Base-by-base conservation (phyloP, 2,797 vertebrate species). In the Microctenopoma stevenorrisi region DNA sequence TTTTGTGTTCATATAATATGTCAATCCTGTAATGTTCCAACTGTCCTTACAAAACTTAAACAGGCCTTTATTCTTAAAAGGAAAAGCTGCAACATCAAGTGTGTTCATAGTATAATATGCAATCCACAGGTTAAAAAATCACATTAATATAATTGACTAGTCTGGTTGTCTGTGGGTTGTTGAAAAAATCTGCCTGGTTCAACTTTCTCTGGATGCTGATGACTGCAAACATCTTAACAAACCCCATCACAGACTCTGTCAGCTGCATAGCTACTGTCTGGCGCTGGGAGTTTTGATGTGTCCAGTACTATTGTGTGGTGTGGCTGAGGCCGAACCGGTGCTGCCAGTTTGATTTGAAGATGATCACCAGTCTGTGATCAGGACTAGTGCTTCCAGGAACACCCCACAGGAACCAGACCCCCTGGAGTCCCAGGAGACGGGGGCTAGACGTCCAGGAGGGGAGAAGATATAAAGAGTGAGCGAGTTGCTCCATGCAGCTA, bases 181-280 rank as follows among this genome's bases (percentile, higher is more conserved):
- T 81, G 44, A 82, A 82, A 35, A 88, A 69, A 26, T 13, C 14
- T 37, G 44, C 16, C 44, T 63, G 51, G 4, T 72, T 71, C 13
- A 86, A 26, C 33, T 37, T 54, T 53, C 18, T 72, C 7, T 53
- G 12, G 3, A 85, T 28, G 1, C 1, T 0, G 13, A 35, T 72
- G 58, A 85, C 79, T 11, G 70, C 26, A 62, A 72, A 64, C 0
- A 4, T 11, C 4, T 76, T 10, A 10, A 43, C 1, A 6, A 64
- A 57, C 25, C 42, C 68, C 2, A 64, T 0, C 16, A 79, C 4
- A 1, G 14, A 9, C 58, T 76, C 59, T 15, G 6, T 11, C 28
- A 82, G 22, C 22, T 1, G 22, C 22, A 22, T 22, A 22, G 7
- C 28, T 1, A 77, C 3, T 9, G 2, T 1, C 38, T 81, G 75